A percentile compares a stretch with the other conserved stretches of the same genome.
phyloP scores from a whole-genome alignment of 30 jellyfish, hydroid and myxozoan species.

The Aurelia sp. region DNA sequence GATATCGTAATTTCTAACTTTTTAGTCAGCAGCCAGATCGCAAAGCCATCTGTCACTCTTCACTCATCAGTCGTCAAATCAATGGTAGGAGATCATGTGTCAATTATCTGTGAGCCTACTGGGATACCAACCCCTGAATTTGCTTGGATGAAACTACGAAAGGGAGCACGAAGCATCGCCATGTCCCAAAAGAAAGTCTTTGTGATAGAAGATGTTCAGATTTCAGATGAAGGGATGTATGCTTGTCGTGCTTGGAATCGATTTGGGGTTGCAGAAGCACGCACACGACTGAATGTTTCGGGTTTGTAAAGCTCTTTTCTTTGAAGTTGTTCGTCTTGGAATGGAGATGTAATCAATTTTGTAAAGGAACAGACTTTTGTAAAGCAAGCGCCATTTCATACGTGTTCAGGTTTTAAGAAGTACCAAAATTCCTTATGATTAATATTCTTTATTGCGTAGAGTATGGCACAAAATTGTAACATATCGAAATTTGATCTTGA shows the following conservation, averaged over 20 bases:
- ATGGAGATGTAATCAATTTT: neutral
- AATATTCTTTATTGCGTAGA: too few relatives aligned
- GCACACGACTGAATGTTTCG: constrained; percentile 10
- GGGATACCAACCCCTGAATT: constrained; percentile 82
- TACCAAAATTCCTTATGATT: too few relatives aligned
- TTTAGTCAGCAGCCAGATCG: constrained; percentile 40
- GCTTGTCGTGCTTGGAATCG: constrained; percentile 66
- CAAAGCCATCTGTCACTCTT: constrained; percentile 47
- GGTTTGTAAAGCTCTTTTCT: constrained; percentile 27
- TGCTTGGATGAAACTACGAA: constrained; percentile 68
- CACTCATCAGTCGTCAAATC: constrained; percentile 35
- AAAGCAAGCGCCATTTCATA: too few relatives aligned
- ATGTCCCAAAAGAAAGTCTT: constrained; percentile 18
- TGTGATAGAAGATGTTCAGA: constrained; percentile 37
- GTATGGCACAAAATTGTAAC: too few relatives aligned
- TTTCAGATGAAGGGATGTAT: constrained; percentile 56
- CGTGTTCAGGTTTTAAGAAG: too few relatives aligned
- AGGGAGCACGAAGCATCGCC: constrained; percentile 33
- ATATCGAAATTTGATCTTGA: too few relatives aligned
- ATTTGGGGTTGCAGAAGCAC: constrained; percentile 62
- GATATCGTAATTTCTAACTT: neutral
- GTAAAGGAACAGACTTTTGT: too few relatives aligned
- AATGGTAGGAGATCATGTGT: constrained; percentile 26
- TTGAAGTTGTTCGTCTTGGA: neutral
- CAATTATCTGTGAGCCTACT: constrained; percentile 34